Percentiles rank a stretch among this genome's conserved stretches.
Evolutionary conservation across 2,888 invertebrate genomes (phyloP).

Genomic region (Blomia tropicalis): DNA sequence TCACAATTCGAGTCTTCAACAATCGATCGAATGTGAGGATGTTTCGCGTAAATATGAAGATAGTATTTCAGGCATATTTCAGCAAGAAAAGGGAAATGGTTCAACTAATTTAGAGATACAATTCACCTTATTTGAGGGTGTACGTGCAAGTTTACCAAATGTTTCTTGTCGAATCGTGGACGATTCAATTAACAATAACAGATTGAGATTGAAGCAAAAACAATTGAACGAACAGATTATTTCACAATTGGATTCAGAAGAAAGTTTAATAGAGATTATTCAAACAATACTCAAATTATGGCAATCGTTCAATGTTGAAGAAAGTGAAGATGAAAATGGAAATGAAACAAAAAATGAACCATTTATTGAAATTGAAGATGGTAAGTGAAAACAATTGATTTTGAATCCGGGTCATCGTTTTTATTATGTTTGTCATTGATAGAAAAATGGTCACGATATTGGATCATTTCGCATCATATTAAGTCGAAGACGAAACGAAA

Average conservation of each 20-base stretch:
- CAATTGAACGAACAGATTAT: conserved; percentile 14
- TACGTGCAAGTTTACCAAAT: not conserved
- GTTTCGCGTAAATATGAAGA: not conserved
- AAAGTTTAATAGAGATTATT: not conserved
- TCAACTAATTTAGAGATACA: conserved; percentile 2
- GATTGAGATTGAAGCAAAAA: conserved; percentile 8
- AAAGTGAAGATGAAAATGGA: not conserved
- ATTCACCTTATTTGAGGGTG: not conserved
- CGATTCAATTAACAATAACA: not conserved
- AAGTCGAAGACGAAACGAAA: conserved; percentile 22
- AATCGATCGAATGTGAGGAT: not conserved
- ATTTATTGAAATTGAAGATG: not conserved
- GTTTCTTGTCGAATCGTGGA: not conserved
- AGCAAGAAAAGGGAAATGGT: conserved; percentile 3
- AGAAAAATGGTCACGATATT: conserved; percentile 2
- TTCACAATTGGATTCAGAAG: not conserved
- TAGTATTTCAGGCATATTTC: not conserved
- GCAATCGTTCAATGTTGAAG: not conserved
- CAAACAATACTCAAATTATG: not conserved
- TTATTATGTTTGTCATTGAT: too few species aligned
- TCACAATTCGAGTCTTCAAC: conserved; percentile 11
- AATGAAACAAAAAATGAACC: not conserved
- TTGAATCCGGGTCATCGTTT: too few species aligned
- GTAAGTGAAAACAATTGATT: not conserved
- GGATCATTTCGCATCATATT: conserved; percentile 25